Evolutionary conservation across 2,888 invertebrate species (phyloP), one percentile per base, ranked within the genome.

Genomic region (Chloroclysta siterata): DNA sequence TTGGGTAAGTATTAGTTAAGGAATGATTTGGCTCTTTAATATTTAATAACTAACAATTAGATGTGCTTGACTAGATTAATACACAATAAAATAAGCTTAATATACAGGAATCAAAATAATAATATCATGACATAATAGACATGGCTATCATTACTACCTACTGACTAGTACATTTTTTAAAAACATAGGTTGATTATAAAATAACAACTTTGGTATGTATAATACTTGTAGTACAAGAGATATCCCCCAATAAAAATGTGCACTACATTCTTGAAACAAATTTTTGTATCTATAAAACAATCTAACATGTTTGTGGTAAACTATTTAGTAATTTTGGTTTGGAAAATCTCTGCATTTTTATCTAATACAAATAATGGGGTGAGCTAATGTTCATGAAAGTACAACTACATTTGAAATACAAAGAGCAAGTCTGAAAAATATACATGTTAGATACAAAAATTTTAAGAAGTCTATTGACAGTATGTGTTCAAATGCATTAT

Each of bases 151-250:
- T 3, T 17, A 17, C 15, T 44, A 46, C 11, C 3, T 44, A 44
- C 10, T 46, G 46, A 46, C 17, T 46, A 46, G 46, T 17, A 46
- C 15, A 46, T 46, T 17, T 46, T 17, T 17, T 17, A 46, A 46
- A 46, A 10, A 15, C 10, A 14, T 15, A 11, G n/a, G 11, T 4
- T 10, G 3, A 46, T 46, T 17, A 10, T 44, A 4, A 1, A 15
- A 44, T 17, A 17, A 10, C 6, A 17, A n/a, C n/a, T 3, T 44
- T 17, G 17, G 44, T 36, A 36, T 29, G 29, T 29, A 6, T 42
- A 42, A 41, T 42, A 6, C 14, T 42, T 42, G 14, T 14, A 7
- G 42, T 6, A 42, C 0, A 14, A 14, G 14, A 42, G 5, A 41
- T 42, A 5, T 5, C 2, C 14, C 10, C 6, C 5, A 8, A 8